Evolutionary conservation across 2,113 vertebrate species (phyloP), one percentile per base, ranked within the genome.

Genomic region (Riparia riparia): DNA sequence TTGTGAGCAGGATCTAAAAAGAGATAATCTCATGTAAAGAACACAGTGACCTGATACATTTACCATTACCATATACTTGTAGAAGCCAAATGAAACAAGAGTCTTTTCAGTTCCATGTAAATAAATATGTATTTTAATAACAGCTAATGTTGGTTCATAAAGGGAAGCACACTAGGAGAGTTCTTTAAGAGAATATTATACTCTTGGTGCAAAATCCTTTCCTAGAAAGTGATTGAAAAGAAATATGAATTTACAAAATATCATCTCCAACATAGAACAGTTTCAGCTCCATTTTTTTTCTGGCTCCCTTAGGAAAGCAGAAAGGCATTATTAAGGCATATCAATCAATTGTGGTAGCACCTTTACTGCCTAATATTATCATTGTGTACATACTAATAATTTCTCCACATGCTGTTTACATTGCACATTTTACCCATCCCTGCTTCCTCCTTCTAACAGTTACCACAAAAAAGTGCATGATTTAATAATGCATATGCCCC

Each of bases 91-190:
- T 90, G 61, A 96, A 96, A 88, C 60, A 76, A 71, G 72, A 89
- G 10, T 77, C 47, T 64, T 96, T 94, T 90, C 83, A 92, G 72
- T 89, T 82, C 78, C 42, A 22, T 41, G 64, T 77, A 95, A 96
- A 92, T 95, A 97, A 96, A 93, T 96, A 85, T 25, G 66, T 77
- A 77, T 95, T 97, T 95, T 96, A 96, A 96, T 94, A 95, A 93
- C 66, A 78, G 44, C 74, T 92, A 96, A 85, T 91, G 84, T 68
- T 4, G 5, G 66, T 63, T 93, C 73, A 77, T 96, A 95, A 86
- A 93, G 57, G 29, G 87, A 95, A 83, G 31, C 45, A 47, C 63
- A 65, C 50, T 50, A 54, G 53, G 68, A 90, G 51, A 70, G 41
- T 82, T 91, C 58, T 92, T 86, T 84, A 60, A 77, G 68, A 87